Percentiles rank a stretch among this genome's conserved stretches.
Evolutionary conservation across 2,888 invertebrate genomes (phyloP).

Genomic region (Calephelis perditalis): DNA sequence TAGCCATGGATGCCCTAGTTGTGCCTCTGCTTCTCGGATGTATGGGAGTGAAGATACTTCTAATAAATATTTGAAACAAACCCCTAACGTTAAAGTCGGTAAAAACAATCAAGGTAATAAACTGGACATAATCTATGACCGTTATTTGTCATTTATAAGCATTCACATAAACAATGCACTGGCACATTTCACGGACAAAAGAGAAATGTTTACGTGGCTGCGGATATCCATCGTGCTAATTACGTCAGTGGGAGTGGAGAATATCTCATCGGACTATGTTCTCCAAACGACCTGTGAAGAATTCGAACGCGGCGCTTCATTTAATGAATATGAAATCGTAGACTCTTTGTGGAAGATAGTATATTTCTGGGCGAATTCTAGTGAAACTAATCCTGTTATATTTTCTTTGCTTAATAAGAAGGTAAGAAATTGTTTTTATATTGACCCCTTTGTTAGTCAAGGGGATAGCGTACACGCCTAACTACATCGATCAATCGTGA

Average conservation of each 20-base stretch:
- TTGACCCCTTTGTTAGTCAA: too few relatives aligned
- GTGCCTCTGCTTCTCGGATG: too few relatives aligned
- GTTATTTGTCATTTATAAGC: slow-evolving; percentile 7
- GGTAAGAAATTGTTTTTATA: slow-evolving; percentile 30
- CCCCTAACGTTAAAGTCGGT: too few relatives aligned
- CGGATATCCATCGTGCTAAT: slow-evolving; percentile 47
- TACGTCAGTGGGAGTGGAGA: slow-evolving; percentile 28
- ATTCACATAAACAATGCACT: slow-evolving; percentile 37
- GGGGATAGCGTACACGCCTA: too few relatives aligned
- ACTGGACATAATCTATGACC: background rate
- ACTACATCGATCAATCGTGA: too few relatives aligned
- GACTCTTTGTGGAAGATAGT: slow-evolving; percentile 61
- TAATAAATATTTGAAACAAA: too few relatives aligned
- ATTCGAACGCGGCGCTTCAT: slow-evolving; percentile 51
- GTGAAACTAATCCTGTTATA: slow-evolving; percentile 49
- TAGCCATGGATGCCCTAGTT: too few relatives aligned
- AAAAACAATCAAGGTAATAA: background rate
- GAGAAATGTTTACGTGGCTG: slow-evolving; percentile 50
- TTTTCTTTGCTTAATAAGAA: slow-evolving; percentile 50
- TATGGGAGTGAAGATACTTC: too few relatives aligned
- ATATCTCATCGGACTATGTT: slow-evolving; percentile 23
- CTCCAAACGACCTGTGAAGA: slow-evolving; percentile 54
- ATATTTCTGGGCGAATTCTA: slow-evolving; percentile 56
- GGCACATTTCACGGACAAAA: background rate
- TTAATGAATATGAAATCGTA: slow-evolving; percentile 48